Conservation (phyloP, 2,113 vertebrate genomes). For the Danio rerio region GRCz12tu NC_133195.1:1521501-1522000, state of each 20-base stretch:
- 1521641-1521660: conserved; percentile 99
- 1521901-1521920: conserved; percentile 98
- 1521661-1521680: conserved; percentile 99
- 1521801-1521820: conserved; percentile 82
- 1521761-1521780: conserved; percentile 81
- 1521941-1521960: conserved; percentile 99
- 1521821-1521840: conserved; percentile 77
- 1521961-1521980: conserved; percentile 43
- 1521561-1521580: conserved; percentile 22
- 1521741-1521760: conserved; percentile 81
- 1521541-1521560: conserved; percentile 27
- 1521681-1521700: conserved; percentile 98
- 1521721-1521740: conserved; percentile 89
- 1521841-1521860: conserved; percentile 80
- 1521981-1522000: too few relatives aligned
- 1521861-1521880: conserved; percentile 90
- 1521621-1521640: conserved; percentile 60
- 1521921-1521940: conserved; percentile 98
- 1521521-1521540: background rate
- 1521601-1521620: conserved; percentile 11
- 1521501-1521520: conserved; percentile 19
- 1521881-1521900: conserved; percentile 99
- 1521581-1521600: background rate
- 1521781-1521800: conserved; percentile 82
- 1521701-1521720: conserved; percentile 98